phyloP scores from a whole-genome alignment of 2,797 vertebrate genomes.

The Taenioides sp. region DNA sequence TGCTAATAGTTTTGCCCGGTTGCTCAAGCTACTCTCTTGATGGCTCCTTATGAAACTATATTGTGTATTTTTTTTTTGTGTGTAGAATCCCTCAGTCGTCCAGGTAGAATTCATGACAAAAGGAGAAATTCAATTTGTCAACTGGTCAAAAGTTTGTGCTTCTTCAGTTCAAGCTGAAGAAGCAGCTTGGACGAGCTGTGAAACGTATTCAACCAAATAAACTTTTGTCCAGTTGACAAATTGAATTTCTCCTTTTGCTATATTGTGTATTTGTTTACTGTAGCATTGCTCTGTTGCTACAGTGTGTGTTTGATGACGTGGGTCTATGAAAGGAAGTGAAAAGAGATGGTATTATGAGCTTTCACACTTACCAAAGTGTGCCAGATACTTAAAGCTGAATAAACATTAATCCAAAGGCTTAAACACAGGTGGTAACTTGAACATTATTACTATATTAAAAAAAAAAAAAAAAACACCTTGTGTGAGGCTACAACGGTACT shows the following conservation, averaged over 20 bases:
- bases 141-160: no score
- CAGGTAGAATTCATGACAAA: no score
- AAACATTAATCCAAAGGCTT: background rate
- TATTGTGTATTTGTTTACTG: background rate
- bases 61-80: background rate
- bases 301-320: background rate
- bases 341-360: slow-evolving; percentile 33
- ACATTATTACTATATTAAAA: background rate
- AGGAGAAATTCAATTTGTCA: no score
- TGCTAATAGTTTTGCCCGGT: no score
- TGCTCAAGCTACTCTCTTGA: background rate
- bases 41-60: background rate
- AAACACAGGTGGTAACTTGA: slow-evolving; percentile 3
- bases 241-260: background rate
- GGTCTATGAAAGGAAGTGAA: slow-evolving; percentile 43
- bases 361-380: slow-evolving; percentile 28
- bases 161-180: no score
- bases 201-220: no score
- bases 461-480: background rate
- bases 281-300: background rate
- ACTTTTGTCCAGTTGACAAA: no score
- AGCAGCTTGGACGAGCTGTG: no score
- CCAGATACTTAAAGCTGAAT: slow-evolving; percentile 16
- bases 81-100: no score
- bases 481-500: background rate